Percentiles rank a stretch among this genome's conserved stretches.
Evolutionary conservation across 2,888 invertebrate species (phyloP).

Genomic region (Conops quadrifasciatus): DNA sequence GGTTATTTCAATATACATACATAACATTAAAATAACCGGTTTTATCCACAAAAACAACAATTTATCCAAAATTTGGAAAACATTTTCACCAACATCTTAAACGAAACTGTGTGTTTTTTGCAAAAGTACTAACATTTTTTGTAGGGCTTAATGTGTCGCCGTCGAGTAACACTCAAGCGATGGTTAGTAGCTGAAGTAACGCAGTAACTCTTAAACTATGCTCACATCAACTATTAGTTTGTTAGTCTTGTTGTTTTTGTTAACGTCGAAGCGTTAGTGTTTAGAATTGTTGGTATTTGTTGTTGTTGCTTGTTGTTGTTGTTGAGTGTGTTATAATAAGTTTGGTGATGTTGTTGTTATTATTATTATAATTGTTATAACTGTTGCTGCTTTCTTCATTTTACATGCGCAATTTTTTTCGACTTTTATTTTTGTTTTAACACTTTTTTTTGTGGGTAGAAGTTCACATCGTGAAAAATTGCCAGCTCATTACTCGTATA

Average conservation of each 20-base stretch:
- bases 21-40: too few relatives aligned
- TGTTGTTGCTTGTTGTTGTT: constrained; percentile 11
- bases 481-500: constrained; percentile 7
- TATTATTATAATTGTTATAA: constrained; percentile 16
- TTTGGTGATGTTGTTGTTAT: constrained; percentile 25
- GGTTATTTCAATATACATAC: too few relatives aligned
- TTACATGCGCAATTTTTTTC: neutral
- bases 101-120: too few relatives aligned
- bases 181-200: too few relatives aligned
- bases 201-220: too few relatives aligned
- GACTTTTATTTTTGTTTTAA: neutral
- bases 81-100: too few relatives aligned
- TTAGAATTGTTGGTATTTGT: neutral
- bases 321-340: constrained; percentile 23
- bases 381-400: constrained; percentile 12
- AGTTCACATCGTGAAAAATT: constrained; percentile 27
- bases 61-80: too few relatives aligned
- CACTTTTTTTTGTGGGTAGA: constrained; percentile 30
- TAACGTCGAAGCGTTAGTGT: neutral
- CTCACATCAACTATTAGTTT: neutral
- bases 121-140: too few relatives aligned
- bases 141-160: too few relatives aligned
- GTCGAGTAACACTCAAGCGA: too few relatives aligned
- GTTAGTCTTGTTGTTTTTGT: neutral
- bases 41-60: too few relatives aligned